These are phyloP conservation scores for Polypedilum vanderplanki DNA, from an alignment of 1,140 invertebrate genomes.

Conservation along the genomic window DNA sequence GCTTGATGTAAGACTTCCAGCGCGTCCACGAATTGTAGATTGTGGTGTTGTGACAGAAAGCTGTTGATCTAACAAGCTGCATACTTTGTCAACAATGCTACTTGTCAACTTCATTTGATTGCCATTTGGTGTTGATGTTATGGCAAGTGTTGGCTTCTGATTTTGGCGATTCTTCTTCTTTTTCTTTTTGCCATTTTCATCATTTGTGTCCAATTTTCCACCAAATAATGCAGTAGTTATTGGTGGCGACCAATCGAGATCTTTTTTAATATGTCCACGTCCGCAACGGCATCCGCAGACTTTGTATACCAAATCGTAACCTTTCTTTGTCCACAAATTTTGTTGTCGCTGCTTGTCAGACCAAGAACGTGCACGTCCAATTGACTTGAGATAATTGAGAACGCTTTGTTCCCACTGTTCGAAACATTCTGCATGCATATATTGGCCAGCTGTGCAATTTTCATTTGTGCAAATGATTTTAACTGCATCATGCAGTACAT, in stretches of 20 bases:
- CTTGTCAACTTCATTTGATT: constrained; percentile 27
- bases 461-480: constrained; percentile 95
- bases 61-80: constrained; percentile 23
- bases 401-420: constrained; percentile 86
- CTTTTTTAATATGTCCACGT: constrained; percentile 86
- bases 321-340: constrained; percentile 96
- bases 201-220: constrained; percentile 40
- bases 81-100: constrained; percentile 22
- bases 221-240: constrained; percentile 39
- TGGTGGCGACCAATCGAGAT: constrained; percentile 82
- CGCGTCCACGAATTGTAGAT: constrained; percentile 46
- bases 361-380: constrained; percentile 85
- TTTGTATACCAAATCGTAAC: constrained; percentile 88
- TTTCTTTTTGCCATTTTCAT: constrained; percentile 61
- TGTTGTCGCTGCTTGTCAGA: constrained; percentile 87
- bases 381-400: constrained; percentile 78
- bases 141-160: constrained; percentile 51
- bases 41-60: constrained; percentile 36
- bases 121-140: constrained; percentile 38
- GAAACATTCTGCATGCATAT: constrained; percentile 95
- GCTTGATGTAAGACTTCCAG: constrained; percentile 59
- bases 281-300: constrained; percentile 83
- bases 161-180: constrained; percentile 60
- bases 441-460: constrained; percentile 73
- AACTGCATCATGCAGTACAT: constrained; percentile 71